phyloP scores from a whole-genome alignment of 1,140 invertebrate genomes.

The Carposina sasakii region DNA sequence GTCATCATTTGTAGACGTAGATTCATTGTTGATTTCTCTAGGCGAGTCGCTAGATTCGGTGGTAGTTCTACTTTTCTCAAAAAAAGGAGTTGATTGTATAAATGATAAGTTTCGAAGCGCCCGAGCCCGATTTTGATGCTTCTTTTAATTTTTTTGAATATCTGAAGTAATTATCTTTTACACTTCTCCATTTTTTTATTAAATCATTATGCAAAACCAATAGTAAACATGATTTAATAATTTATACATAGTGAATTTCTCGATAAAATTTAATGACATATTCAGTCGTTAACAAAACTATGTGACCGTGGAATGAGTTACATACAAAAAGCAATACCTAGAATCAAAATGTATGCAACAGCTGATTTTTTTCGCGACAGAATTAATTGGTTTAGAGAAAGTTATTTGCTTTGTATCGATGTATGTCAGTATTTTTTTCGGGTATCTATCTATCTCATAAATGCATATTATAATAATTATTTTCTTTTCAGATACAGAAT shows the following conservation, averaged over 20 bases:
- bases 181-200: slow-evolving; percentile 8
- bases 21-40: slow-evolving; percentile 16
- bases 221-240: slow-evolving; percentile 10
- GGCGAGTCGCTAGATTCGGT: slow-evolving; percentile 15
- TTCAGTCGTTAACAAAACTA: too few relatives aligned
- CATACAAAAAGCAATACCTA: too few relatives aligned
- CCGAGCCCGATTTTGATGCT: slow-evolving; percentile 8
- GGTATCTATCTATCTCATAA: slow-evolving; percentile 10
- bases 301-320: too few relatives aligned
- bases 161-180: slow-evolving; percentile 10
- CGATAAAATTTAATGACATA: slow-evolving; percentile 10
- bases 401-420: background rate
- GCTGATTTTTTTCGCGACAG: background rate
- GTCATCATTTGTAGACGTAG: slow-evolving; percentile 15
- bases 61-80: slow-evolving; percentile 17
- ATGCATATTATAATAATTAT: slow-evolving; percentile 10
- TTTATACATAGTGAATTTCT: slow-evolving; percentile 7
- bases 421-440: slow-evolving; percentile 6
- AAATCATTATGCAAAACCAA: slow-evolving; percentile 10
- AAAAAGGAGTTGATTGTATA: too few relatives aligned
- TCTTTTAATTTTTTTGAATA: too few relatives aligned
- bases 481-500: slow-evolving; percentile 7
- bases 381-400: slow-evolving; percentile 2
- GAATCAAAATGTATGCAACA: too few relatives aligned
- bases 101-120: slow-evolving; percentile 10